Conservation (phyloP, 30 jellyfish, hydroid and myxozoan species). For the Hydra vulgaris region DNA sequence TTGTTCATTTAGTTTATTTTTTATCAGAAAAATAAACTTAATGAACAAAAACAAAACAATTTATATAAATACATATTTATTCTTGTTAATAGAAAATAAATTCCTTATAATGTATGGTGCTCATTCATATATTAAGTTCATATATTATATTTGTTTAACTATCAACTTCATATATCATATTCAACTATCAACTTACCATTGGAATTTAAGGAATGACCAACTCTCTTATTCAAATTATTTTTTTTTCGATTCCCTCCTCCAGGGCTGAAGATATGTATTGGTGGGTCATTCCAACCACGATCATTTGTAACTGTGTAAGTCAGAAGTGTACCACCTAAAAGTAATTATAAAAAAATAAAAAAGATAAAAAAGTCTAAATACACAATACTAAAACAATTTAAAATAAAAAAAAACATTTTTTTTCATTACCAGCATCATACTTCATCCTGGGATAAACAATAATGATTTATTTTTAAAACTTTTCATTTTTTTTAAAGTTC, state of each 20-base stretch:
- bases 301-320: constrained; percentile 36
- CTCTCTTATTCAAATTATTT: constrained; percentile 71
- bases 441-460: not conserved
- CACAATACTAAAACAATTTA: not conserved
- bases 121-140: too few species aligned
- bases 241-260: constrained; percentile 34
- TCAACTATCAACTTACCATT: not conserved
- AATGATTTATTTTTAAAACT: not conserved
- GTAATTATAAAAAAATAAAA: not conserved
- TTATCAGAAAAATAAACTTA: too few species aligned
- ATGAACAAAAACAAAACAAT: too few species aligned
- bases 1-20: too few species aligned
- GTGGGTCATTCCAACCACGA: constrained; percentile 98
- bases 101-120: too few species aligned
- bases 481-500: too few species aligned
- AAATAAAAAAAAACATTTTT: too few species aligned
- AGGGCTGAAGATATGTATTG: constrained; percentile 61
- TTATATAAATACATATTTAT: too few species aligned
- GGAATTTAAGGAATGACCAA: constrained; percentile 49
- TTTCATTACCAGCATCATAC: not conserved
- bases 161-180: not conserved
- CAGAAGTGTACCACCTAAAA: constrained; percentile 5
- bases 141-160: too few species aligned
- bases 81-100: too few species aligned
- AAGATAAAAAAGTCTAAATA: not conserved